phyloP scores from a whole-genome alignment of 2,113 vertebrate species.

The Odocoileus virginianus region DNA sequence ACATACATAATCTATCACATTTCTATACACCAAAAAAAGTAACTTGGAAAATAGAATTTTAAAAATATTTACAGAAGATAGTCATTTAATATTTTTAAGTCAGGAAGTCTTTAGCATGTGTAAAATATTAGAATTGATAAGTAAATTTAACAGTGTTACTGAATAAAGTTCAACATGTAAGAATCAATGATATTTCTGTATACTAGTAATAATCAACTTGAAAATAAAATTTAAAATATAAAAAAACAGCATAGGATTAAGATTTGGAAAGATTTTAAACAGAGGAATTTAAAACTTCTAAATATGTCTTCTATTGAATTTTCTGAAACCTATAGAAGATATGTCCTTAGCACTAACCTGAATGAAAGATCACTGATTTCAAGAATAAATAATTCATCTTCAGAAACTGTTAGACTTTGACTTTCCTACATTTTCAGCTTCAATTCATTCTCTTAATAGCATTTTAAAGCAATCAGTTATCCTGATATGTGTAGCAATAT shows the following conservation, averaged over 20 bases:
- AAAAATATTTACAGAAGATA: background rate
- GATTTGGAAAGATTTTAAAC: background rate
- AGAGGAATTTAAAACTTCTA: background rate
- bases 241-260: background rate
- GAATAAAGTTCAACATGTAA: background rate
- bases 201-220: background rate
- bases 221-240: background rate
- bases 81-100: background rate
- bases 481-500: conserved; percentile 32
- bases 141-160: background rate
- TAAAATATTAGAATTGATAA: background rate
- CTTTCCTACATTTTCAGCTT: conserved; percentile 48
- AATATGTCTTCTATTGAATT: background rate
- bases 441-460: conserved; percentile 51
- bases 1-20: background rate
- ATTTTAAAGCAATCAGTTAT: conserved; percentile 56
- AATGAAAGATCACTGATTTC: conserved; percentile 16
- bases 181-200: conserved; percentile 10
- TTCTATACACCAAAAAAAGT: background rate
- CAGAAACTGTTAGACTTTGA: conserved; percentile 22
- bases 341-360: background rate
- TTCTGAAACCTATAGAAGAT: background rate
- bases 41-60: background rate
- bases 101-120: background rate
- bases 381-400: conserved; percentile 43